A percentile compares a stretch with the other conserved stretches of the same genome.
Evolutionary conservation across 2,797 vertebrate genomes (phyloP).

Genomic region (Sebastes paucispinis): DNA sequence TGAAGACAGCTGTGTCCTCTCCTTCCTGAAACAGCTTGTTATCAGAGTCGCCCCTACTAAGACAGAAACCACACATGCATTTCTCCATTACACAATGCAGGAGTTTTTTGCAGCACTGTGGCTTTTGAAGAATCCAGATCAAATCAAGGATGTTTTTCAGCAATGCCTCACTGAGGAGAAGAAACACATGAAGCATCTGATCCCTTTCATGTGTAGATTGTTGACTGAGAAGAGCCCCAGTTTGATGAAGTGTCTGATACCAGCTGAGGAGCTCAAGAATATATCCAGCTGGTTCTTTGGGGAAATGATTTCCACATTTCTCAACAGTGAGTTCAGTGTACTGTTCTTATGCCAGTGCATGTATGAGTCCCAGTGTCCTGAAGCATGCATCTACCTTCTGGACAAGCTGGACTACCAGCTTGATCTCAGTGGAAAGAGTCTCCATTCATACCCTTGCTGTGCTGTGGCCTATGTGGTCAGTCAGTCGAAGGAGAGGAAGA

Average conservation of each 20-base stretch:
- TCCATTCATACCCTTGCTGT: slow-evolving; percentile 18
- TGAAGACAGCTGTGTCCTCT: slow-evolving; percentile 15
- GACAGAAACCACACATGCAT: not conserved
- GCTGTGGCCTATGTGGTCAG: slow-evolving; percentile 39
- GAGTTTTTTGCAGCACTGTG: slow-evolving; percentile 72
- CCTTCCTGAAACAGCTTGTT: slow-evolving; percentile 36
- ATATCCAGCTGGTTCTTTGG: slow-evolving; percentile 17
- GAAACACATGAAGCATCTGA: slow-evolving; percentile 62
- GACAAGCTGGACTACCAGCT: slow-evolving; percentile 1
- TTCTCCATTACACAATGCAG: slow-evolving; percentile 72
- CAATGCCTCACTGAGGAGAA: slow-evolving; percentile 42
- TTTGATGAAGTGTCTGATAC: slow-evolving; percentile 29
- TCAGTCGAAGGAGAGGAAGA: slow-evolving; percentile 25
- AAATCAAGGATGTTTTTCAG: slow-evolving; percentile 42
- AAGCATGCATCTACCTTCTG: slow-evolving; percentile 14
- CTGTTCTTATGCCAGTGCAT: slow-evolving; percentile 37
- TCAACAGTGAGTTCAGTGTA: too few relatives aligned
- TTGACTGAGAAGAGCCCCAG: slow-evolving; percentile 8
- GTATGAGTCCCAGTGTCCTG: slow-evolving; percentile 43
- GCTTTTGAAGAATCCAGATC: slow-evolving; percentile 48
- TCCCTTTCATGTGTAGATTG: slow-evolving; percentile 62
- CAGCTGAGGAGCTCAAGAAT: slow-evolving; percentile 4
- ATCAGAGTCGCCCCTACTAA: not conserved
- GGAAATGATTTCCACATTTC: slow-evolving; percentile 8
- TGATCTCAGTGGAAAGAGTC: slow-evolving; percentile 18